These are phyloP conservation scores for Euura saliciscinereae DNA, from an alignment of 1,140 invertebrate species.

Conservation along the genomic window DNA sequence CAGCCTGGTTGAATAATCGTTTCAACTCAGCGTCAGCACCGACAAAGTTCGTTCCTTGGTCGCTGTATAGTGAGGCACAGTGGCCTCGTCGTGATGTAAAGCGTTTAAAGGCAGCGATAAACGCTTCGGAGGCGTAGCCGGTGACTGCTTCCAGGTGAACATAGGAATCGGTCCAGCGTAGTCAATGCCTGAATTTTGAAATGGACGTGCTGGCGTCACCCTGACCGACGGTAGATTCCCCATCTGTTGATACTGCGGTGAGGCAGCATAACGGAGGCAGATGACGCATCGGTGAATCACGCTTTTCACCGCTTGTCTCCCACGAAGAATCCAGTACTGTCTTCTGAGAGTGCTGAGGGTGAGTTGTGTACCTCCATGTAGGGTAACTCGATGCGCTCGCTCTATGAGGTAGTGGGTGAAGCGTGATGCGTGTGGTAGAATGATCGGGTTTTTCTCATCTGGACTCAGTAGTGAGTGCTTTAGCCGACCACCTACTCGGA, in stretches of 20 bases:
- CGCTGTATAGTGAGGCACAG: slow-evolving; percentile 13
- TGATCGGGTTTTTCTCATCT: slow-evolving; percentile 24
- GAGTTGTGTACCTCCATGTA: slow-evolving; percentile 43
- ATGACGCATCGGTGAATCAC: slow-evolving; percentile 32
- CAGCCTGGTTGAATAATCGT: too few relatives aligned
- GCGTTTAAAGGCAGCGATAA: slow-evolving; percentile 17
- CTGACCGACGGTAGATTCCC: slow-evolving; percentile 34
- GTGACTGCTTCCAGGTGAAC: slow-evolving; percentile 30
- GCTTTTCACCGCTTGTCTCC: slow-evolving; percentile 16
- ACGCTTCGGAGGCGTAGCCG: slow-evolving; percentile 23
- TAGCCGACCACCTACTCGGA: slow-evolving; percentile 29
- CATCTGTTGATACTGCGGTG: slow-evolving; percentile 34
- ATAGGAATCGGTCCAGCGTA: slow-evolving; percentile 48
- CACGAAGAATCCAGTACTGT: slow-evolving; percentile 35
- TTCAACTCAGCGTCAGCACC: slow-evolving; percentile 19
- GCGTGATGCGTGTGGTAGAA: slow-evolving; percentile 21
- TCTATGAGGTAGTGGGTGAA: slow-evolving; percentile 34
- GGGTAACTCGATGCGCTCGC: slow-evolving; percentile 32
- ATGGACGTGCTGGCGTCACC: slow-evolving; percentile 35
- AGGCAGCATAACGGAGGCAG: slow-evolving; percentile 31
- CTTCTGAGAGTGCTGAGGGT: slow-evolving; percentile 28
- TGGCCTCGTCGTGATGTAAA: slow-evolving; percentile 22
- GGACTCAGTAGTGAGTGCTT: slow-evolving; percentile 16
- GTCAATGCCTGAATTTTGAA: slow-evolving; percentile 46
- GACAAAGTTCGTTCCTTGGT: slow-evolving; percentile 25